Conservation (phyloP, 2,888 invertebrate genomes). For the Ormyrus nitidulus region DNA sequence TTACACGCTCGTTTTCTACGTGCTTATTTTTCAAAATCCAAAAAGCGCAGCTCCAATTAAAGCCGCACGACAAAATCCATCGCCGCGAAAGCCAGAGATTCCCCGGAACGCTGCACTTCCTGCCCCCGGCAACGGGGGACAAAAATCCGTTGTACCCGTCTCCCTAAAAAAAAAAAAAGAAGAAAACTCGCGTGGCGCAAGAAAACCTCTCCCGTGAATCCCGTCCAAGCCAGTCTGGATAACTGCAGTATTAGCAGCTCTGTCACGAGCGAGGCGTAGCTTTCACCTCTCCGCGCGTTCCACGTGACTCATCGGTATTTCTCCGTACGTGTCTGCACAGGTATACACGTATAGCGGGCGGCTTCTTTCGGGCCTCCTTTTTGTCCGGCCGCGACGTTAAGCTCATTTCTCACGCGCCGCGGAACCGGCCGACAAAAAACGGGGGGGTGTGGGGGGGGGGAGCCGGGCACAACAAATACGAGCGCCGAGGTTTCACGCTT, state of each 20-base stretch:
- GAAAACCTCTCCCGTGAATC: constrained; percentile 26
- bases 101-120: no score
- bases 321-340: constrained; percentile 15
- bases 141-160: no score
- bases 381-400: background rate
- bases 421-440: background rate
- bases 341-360: background rate
- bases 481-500: no score
- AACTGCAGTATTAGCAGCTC: constrained; percentile 30
- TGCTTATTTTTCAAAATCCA: no score
- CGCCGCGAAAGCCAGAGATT: no score
- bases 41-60: no score
- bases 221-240: background rate
- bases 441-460: background rate
- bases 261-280: constrained; percentile 49
- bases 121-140: no score
- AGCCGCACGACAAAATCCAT: no score
- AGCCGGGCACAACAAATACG: no score
- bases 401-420: constrained; percentile 28
- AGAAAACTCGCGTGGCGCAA: background rate
- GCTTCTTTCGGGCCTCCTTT: background rate
- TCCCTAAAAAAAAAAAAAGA: no score
- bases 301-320: constrained; percentile 58
- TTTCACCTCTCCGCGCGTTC: constrained; percentile 60
- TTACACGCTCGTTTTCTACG: no score